Base-by-base conservation (phyloP, 2,113 vertebrate genomes). In the Eretmodus cyanostictus region DNA sequence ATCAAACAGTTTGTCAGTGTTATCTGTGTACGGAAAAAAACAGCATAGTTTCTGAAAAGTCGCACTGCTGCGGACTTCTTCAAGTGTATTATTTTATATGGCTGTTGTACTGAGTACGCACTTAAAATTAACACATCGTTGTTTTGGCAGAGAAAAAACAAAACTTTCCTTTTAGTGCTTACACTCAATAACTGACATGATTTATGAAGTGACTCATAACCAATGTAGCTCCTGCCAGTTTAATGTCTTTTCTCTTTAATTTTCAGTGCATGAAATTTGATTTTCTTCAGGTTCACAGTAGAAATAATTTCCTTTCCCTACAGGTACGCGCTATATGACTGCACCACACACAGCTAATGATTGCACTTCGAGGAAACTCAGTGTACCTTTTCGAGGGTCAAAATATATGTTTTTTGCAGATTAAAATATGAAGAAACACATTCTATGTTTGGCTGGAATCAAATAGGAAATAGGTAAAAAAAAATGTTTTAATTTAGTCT, bases 191-290 rank as follows among this genome's bases (percentile, higher is more conserved):
- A 17, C 14, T 5, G 13, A 19, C 49, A 10, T 38, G 34, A 47
- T 82, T 87, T 82, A 17, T 51, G 49, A 51, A 78, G 12, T 81
- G 34, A 71, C 19, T 83, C 81, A 42, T 24, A 31, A 61, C 59
- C 49, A 54, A 0, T 73, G 66, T 27, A 27, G 10, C 8, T 57
- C 24, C 13, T 9, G 12, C 16, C 13, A 24, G 38, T 51, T 14
- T 51, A 13, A 27, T 63, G 31, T 42, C 31, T 76, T 53, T 68
- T 51, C 31, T 29, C 22, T 24, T 40, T 42, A 19, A 27, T 47
- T 84, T 76, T 36, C 51, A 47, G 27, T 11, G 5, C 38, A 34
- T 59, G 7, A 80, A 40, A 40, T 63, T 45, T 55, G 27, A 61
- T 79, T 73, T 16, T 73, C 13, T 45, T 73, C 38, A 27, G 40